Evolutionary conservation across 2,113 vertebrate genomes (phyloP).

Genomic region (Pachypanchax playfairii): DNA sequence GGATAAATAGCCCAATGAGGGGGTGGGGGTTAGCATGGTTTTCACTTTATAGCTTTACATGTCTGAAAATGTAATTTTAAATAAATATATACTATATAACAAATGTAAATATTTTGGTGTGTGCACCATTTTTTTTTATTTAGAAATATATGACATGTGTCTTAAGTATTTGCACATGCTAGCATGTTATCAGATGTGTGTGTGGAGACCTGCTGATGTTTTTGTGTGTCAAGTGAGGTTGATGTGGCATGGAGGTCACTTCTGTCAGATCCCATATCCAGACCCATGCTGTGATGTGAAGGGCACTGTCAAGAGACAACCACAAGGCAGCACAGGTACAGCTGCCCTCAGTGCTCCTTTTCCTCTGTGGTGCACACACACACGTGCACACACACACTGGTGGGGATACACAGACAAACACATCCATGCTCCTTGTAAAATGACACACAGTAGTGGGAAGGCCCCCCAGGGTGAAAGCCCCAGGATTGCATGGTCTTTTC

Average conservation of each 20-base stretch:
- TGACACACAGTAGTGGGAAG: conserved; percentile 54
- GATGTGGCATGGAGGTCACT: conserved; percentile 78
- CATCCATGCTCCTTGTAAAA: conserved; percentile 44
- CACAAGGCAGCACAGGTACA: conserved; percentile 81
- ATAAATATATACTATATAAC: no score
- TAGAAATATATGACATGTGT: background rate
- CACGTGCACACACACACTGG: conserved; percentile 15
- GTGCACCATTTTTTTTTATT: background rate
- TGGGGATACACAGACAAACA: conserved; percentile 31
- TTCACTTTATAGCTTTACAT: conserved; percentile 29
- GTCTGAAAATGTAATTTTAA: no score
- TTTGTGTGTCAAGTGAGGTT: conserved; percentile 51
- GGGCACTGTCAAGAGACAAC: conserved; percentile 84
- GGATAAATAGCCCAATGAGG: conserved; percentile 43
- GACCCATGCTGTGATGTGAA: conserved; percentile 83
- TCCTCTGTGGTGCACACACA: conserved; percentile 31
- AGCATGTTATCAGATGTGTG: conserved; percentile 28
- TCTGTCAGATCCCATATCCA: conserved; percentile 85
- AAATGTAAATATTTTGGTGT: background rate
- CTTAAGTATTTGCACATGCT: conserved; percentile 20
- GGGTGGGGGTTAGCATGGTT: conserved; percentile 5
- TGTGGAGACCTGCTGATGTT: conserved; percentile 25
- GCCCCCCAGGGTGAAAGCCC: conserved; percentile 41
- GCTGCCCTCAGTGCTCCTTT: conserved; percentile 77
- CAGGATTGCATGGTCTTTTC: conserved; percentile 45